Evolutionary conservation across 2,113 vertebrate genomes (phyloP), one percentile per base, ranked within the genome.

Genomic region (Xyliphius kryptos): DNA sequence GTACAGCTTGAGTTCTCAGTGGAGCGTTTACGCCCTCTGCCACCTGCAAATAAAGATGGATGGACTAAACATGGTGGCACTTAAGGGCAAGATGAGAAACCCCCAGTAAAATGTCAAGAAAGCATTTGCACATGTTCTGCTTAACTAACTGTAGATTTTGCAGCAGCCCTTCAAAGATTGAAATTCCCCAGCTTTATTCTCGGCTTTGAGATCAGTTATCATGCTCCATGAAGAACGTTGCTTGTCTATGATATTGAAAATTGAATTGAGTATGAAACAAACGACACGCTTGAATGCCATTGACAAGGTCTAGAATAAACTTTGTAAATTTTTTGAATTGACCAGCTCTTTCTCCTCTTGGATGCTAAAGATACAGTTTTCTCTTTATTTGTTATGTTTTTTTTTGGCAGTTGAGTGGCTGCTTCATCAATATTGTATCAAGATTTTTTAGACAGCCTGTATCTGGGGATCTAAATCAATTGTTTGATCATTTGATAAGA

Each of bases 31-130:
- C 55, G 2, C 49, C 61, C 59, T 32, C 66, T 76, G 83, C 76
- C 72, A 71, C 63, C 48, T 10, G 36, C 73, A 80, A 80, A 85
- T 85, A 74, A 82, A 82, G 83, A 84, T 54, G 43, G 80, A 82
- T 82, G 67, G 74, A 55, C 32, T 63, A 72, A 71, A 68, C 56
- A 68, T 19, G 40, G 20, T 54, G 47, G 46, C 12, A 37, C 66
- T 37, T 40, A 20, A 58, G 58, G 48, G 67, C 56, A 56, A 53
- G 66, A 65, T 37, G n/a, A 13, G 8, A 48, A 44, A 44, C 49
- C 38, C 36, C 73, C 57, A 61, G 61, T 56, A 62, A 63, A 17
- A 36, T 13, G 2, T 20, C 46, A 15, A 41, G 32, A 48, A 16
- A 15, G 8, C 56, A 16, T 3, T 12, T 9, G 5, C 19, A 51